A percentile compares a stretch with the other conserved stretches of the same genome.
Evolutionary conservation across 2,888 invertebrate genomes (phyloP).

Genomic region (Xylocampa areola): DNA sequence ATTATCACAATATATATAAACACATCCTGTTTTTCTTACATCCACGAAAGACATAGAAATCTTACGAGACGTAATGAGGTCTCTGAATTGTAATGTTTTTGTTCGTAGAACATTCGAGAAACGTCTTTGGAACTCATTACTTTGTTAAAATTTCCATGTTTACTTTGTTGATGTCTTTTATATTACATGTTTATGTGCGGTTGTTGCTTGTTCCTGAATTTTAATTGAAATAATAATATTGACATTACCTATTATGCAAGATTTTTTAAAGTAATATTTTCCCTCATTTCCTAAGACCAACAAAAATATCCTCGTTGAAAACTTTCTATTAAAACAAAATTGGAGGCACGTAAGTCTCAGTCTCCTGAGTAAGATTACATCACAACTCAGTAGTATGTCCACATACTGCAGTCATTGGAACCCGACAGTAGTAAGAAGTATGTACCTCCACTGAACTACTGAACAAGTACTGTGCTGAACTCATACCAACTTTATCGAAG

Average conservation of each 20-base stretch:
- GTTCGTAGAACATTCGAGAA: constrained; percentile 34
- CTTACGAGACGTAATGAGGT: constrained; percentile 26
- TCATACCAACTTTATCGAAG: constrained; percentile 75
- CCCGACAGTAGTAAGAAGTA: constrained; percentile 21
- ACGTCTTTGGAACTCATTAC: constrained; percentile 33
- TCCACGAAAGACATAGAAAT: constrained; percentile 28
- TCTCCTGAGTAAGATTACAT: constrained; percentile 9
- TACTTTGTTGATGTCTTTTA: constrained; percentile 16
- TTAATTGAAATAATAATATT: not conserved
- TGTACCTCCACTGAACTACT: constrained; percentile 36
- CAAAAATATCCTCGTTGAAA: not conserved
- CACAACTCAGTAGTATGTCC: constrained; percentile 4
- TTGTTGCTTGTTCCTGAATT: constrained; percentile 2
- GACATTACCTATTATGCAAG: too few relatives aligned
- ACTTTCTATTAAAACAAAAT: too few relatives aligned
- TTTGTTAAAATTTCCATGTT: constrained; percentile 32
- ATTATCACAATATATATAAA: constrained; percentile 34
- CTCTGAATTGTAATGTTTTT: constrained; percentile 40
- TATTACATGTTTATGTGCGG: constrained; percentile 8
- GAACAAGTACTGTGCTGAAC: constrained; percentile 37
- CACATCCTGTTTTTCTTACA: constrained; percentile 29
- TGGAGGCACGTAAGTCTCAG: not conserved
- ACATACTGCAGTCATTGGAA: constrained; percentile 14
- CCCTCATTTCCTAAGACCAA: not conserved
- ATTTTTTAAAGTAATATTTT: too few relatives aligned